Conservation (phyloP, 2,888 invertebrate species). For the Pachliopta kotzebuea region DNA sequence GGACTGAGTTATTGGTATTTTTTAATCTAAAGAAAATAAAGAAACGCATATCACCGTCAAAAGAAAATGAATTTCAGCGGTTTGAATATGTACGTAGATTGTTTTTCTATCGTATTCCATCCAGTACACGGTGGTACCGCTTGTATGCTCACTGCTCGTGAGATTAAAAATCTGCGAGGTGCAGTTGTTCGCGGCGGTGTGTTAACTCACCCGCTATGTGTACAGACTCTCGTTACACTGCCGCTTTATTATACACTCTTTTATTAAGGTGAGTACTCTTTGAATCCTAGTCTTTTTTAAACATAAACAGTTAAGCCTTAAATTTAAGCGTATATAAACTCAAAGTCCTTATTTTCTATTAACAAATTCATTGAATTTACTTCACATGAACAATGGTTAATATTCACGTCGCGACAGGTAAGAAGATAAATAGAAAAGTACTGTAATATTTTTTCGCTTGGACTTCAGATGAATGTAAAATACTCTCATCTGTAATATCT, state of each 20-base stretch:
- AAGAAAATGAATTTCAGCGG: background rate
- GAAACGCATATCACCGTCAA: background rate
- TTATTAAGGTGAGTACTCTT: constrained; percentile 11
- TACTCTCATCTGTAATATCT: constrained; percentile 16
- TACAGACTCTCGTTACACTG: constrained; percentile 56
- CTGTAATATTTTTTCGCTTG: too few relatives aligned
- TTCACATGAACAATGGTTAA: too few relatives aligned
- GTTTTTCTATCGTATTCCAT: constrained; percentile 4
- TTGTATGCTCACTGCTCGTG: constrained; percentile 48
- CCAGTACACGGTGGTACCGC: constrained; percentile 18
- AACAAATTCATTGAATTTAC: too few relatives aligned
- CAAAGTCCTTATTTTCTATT: too few relatives aligned
- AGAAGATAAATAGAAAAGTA: too few relatives aligned
- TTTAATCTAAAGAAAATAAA: background rate
- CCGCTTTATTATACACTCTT: constrained; percentile 34
- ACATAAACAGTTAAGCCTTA: background rate
- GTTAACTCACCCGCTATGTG: constrained; percentile 44
- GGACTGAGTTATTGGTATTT: background rate
- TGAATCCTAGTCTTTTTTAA: constrained; percentile 1
- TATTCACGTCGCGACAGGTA: too few relatives aligned
- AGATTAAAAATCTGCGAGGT: constrained; percentile 66
- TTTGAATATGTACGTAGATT: constrained; percentile 1
- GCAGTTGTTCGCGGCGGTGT: constrained; percentile 62
- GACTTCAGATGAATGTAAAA: background rate
- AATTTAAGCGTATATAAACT: too few relatives aligned